Base-by-base conservation (phyloP, 1,140 invertebrate species). In the Augochlora pura region DNA sequence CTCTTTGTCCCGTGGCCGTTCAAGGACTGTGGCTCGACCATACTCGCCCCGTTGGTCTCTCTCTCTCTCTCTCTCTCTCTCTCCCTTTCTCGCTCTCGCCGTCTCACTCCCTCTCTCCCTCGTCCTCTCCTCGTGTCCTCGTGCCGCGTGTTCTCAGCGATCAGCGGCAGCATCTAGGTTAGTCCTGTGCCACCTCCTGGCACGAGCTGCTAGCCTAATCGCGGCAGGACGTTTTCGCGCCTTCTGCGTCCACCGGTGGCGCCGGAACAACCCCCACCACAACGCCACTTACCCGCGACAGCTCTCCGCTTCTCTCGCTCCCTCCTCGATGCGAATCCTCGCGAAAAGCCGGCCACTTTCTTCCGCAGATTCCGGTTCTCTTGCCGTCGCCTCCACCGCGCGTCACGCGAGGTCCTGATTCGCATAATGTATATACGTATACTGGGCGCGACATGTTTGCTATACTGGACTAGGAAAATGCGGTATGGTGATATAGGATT, bases 151-250 rank as follows among this genome's bases (percentile, higher is more conserved):
- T 72, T 54, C 63, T 49, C 42, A 62, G 70, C 49, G 77, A 79
- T 74, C 84, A 52, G 25, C 77, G 70, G 64, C 84, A 71, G 81
- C 77, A 63, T 69, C 83, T 83, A 82, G 80, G 87, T 90, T 91
- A 91, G 87, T 92, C 91, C 91, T 92, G 91, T 90, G 91, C 91
- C 87, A 92, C 90, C 91, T 90, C 85, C 86, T 77, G 74, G 39
- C 72, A 27, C 80, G 46, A 71, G 66, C 86, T 92, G 84, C 74
- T 85, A 82, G 84, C 91, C 91, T 92, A 88, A 90, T 92, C 87
- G 79, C 73, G 82, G 27, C 91, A 92, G 91, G 91, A 92, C 84
- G 87, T 87, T 88, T 87, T 89, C 80, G 89, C 89, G 87, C 87
- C 88, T 89, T 87, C 82, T 77, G 85, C 87, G 87, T 86, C 86